Evolutionary conservation across 2,113 vertebrate species (phyloP).

Genomic region (Nanorana parkeri): DNA sequence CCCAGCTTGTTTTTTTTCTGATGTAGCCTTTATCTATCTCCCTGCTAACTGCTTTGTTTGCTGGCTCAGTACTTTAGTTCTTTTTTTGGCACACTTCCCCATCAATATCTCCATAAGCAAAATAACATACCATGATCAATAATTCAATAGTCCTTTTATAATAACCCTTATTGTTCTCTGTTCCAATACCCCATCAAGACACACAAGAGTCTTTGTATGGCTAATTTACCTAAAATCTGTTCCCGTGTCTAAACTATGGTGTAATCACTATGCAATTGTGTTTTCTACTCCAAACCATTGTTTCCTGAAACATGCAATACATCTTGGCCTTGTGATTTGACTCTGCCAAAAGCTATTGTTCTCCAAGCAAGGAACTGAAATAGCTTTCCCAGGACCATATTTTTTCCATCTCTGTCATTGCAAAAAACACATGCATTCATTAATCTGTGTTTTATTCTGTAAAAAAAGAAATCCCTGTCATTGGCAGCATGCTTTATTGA

Average conservation of each 20-base stretch:
- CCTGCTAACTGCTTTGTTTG: slow-evolving; percentile 52
- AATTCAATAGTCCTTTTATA: slow-evolving; percentile 64
- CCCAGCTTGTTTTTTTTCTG: slow-evolving; percentile 63
- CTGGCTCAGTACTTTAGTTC: slow-evolving; percentile 61
- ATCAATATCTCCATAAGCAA: slow-evolving; percentile 59
- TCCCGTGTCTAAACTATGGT: slow-evolving; percentile 35
- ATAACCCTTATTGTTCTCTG: slow-evolving; percentile 63
- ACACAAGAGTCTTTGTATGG: slow-evolving; percentile 21
- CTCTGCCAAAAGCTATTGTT: slow-evolving; percentile 57
- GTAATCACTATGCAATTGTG: slow-evolving; percentile 50
- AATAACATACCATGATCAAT: slow-evolving; percentile 67
- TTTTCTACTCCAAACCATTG: slow-evolving; percentile 44
- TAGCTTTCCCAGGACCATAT: slow-evolving; percentile 53
- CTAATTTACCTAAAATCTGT: slow-evolving; percentile 32
- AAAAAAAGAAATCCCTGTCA: slow-evolving; percentile 27
- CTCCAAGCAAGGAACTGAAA: slow-evolving; percentile 48
- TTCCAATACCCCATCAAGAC: slow-evolving; percentile 56
- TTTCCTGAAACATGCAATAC: slow-evolving; percentile 53
- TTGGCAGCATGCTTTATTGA: slow-evolving; percentile 49
- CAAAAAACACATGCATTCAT: slow-evolving; percentile 50
- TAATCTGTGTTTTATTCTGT: slow-evolving; percentile 46
- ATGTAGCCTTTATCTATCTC: neutral
- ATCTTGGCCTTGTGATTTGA: slow-evolving; percentile 49
- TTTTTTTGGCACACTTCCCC: slow-evolving; percentile 55
- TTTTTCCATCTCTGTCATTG: slow-evolving; percentile 53